These are phyloP conservation scores for Notechis scutatus DNA, from an alignment of 2,113 vertebrate species.

Conservation along the genomic window DNA sequence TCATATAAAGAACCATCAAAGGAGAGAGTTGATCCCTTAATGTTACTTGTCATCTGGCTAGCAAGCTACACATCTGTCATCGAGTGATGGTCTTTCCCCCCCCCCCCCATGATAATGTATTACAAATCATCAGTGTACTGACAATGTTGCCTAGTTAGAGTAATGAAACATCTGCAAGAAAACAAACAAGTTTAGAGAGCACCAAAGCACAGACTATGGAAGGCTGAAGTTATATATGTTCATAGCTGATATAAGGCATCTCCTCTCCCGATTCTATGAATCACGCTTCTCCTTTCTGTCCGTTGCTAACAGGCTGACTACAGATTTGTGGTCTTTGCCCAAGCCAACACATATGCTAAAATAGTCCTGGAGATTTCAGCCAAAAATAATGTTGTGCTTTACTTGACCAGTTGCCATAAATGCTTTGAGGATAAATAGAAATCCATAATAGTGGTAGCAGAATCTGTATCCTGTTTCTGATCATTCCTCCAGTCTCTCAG, in stretches of 20 bases:
- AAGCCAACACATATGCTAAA: background rate
- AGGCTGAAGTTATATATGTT: background rate
- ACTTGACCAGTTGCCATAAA: background rate
- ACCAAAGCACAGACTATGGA: background rate
- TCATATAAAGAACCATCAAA: background rate
- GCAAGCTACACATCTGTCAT: background rate
- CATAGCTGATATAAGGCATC: background rate
- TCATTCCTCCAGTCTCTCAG: background rate
- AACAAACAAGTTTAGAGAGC: too few species aligned
- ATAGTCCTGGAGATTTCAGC: too few species aligned
- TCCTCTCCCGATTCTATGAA: background rate
- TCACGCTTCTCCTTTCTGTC: background rate
- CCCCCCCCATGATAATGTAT: background rate
- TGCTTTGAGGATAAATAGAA: background rate
- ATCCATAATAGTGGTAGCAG: background rate
- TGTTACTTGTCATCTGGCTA: background rate
- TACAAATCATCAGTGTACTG: background rate
- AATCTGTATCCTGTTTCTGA: constrained; percentile 4
- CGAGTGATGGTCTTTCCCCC: background rate
- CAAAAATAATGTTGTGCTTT: background rate
- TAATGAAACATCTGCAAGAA: too few species aligned
- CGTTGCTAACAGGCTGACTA: background rate
- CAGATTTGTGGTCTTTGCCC: background rate
- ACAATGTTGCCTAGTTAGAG: too few species aligned
- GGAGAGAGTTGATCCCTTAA: background rate